Conservation (phyloP, 2,888 invertebrate species). For the Oligia strigilis region DNA sequence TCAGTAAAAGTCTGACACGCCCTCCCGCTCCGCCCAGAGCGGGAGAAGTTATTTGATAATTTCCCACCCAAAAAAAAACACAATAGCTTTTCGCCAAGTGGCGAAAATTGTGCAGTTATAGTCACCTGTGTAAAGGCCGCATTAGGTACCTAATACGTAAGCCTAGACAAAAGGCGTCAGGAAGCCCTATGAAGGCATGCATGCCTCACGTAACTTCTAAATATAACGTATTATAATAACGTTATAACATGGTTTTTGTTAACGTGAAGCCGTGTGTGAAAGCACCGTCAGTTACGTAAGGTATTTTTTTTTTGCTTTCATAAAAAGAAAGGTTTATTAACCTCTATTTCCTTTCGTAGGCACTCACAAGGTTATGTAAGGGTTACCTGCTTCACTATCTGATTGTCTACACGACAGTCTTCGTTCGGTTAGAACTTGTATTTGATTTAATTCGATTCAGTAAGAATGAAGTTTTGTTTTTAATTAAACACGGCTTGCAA, state of each 20-base stretch:
- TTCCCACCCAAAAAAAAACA: too few relatives aligned
- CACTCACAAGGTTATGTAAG: constrained; percentile 39
- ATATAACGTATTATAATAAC: constrained; percentile 22
- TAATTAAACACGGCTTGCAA: not conserved
- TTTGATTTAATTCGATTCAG: not conserved
- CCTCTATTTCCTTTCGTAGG: constrained; percentile 9
- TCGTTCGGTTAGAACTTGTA: not conserved
- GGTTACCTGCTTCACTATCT: constrained; percentile 4
- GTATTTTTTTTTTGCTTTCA: constrained; percentile 23
- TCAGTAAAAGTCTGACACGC: too few relatives aligned
- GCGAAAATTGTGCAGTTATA: not conserved
- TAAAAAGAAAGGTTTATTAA: constrained; percentile 17
- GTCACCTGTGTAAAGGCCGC: not conserved
- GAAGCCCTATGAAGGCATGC: constrained; percentile 59
- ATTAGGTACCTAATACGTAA: constrained; percentile 9
- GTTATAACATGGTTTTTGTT: constrained; percentile 22
- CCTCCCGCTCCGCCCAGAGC: too few relatives aligned
- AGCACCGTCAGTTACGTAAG: constrained; percentile 26
- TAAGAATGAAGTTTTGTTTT: not conserved
- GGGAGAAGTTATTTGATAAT: too few relatives aligned
- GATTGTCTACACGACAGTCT: not conserved
- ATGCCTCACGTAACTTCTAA: constrained; percentile 51
- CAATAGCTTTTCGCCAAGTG: not conserved
- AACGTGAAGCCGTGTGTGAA: constrained; percentile 27
- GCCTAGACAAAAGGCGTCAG: constrained; percentile 45